Percentiles rank a stretch among this genome's conserved stretches.
phyloP scores from a whole-genome alignment of 2,113 vertebrate species.

The Rhinolophus ferrumequinum region DNA sequence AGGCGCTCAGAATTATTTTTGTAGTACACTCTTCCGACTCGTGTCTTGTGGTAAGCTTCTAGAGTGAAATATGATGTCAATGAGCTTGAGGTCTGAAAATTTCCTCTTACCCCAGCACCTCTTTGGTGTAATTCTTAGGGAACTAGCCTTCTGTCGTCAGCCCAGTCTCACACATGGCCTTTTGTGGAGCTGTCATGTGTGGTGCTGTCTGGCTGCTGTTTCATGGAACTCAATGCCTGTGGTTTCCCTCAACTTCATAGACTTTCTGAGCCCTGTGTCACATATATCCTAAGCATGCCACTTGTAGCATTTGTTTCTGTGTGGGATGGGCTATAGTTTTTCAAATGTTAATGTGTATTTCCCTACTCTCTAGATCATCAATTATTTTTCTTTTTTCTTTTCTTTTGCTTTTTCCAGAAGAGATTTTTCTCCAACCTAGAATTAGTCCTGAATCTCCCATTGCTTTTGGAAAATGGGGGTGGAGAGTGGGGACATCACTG shows the following conservation, averaged over 20 bases:
- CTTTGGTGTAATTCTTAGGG: not conserved
- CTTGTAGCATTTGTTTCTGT: not conserved
- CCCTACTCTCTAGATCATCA: not conserved
- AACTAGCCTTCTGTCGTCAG: not conserved
- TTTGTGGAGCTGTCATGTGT: not conserved
- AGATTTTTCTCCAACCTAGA: not conserved
- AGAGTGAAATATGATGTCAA: not conserved
- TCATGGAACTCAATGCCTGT: not conserved
- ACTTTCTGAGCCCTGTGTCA: not conserved
- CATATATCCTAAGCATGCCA: not conserved
- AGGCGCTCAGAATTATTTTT: constrained; percentile 9
- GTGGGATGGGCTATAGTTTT: not conserved
- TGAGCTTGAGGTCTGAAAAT: not conserved
- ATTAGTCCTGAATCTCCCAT: not conserved
- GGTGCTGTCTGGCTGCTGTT: not conserved
- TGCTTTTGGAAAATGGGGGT: not conserved
- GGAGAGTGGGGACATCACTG: not conserved
- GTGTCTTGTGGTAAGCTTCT: not conserved
- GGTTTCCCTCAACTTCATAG: not conserved
- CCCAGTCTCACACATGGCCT: not conserved
- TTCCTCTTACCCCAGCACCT: not conserved
- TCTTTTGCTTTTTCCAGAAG: not conserved
- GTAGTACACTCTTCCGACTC: not conserved
- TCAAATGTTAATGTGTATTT: not conserved
- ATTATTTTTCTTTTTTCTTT: not conserved